Evolutionary conservation across 2,113 vertebrate species (phyloP), one percentile per base, ranked within the genome.

Genomic region (Bubo blakistoni): DNA sequence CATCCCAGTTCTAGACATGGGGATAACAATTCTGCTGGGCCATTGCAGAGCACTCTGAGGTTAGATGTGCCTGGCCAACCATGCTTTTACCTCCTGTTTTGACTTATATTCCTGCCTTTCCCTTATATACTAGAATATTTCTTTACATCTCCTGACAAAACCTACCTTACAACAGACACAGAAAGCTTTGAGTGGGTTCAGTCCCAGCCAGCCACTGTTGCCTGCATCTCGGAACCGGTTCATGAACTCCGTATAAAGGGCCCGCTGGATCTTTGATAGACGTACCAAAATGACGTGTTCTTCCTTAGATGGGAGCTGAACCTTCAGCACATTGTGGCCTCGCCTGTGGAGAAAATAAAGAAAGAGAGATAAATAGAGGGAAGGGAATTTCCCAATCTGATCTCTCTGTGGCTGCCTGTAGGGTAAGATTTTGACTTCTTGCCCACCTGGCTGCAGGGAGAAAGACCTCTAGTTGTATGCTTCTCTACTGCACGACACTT

Each of bases 111-210:
- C 38, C 46, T 81, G 26, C 17, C 44, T 51, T 84, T 93, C 26
- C 42, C 30, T 62, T 85, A 38, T 13, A 73, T 11, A 40, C 3
- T 25, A 65, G 36, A 83, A 30, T 70, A 70, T 25, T 69, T 38
- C 36, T 66, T 51, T 91, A 10, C 26, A 40, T 46, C 10, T 30
- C 49, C 86, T 94, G 65, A 26, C 71, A 70, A 89, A 78, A 96
- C 97, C 16, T 88, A 99, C 99, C 99, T 99, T 99, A 95, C 99
- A 99, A 95, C 99, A 99, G 47, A 99, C 99, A 55, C 99, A 99
- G 96, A 99, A 99, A 63, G 99, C 99, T 97, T 99, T 99, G 70
- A 99, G 99, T 1, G 99, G 99, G 97, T 99, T 99, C 62, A 99
- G 98, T 9, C 99, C 99, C 57, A 99, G 98, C 99, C 99, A 99